phyloP scores from a whole-genome alignment of 1,140 invertebrate species.

The Halictus rubicundus region DNA sequence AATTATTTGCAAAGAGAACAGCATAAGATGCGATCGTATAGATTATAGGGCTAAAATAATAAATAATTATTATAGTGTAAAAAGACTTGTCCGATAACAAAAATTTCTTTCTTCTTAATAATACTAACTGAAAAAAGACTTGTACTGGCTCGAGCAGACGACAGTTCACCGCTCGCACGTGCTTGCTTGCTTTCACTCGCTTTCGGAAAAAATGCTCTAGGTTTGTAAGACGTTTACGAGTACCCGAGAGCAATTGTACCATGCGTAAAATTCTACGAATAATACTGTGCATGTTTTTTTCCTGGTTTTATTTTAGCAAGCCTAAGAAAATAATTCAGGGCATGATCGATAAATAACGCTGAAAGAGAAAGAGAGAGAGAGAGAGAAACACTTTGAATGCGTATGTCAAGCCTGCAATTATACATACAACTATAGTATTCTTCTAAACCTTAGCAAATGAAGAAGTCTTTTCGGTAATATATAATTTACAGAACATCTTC shows the following conservation, averaged over 20 bases:
- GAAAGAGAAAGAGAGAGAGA: constrained; percentile 11
- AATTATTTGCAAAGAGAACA: constrained; percentile 29
- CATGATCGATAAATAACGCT: constrained; percentile 30
- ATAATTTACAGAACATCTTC: constrained; percentile 48
- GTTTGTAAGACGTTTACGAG: constrained; percentile 24
- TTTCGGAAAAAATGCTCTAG: constrained; percentile 18
- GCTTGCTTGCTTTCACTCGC: background rate
- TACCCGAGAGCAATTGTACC: constrained; percentile 38
- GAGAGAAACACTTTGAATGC: constrained; percentile 20
- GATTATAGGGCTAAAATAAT: constrained; percentile 54
- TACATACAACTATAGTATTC: constrained; percentile 37
- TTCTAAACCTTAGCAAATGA: constrained; percentile 22
- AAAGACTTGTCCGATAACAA: constrained; percentile 27
- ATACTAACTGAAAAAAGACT: constrained; percentile 43
- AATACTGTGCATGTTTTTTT: constrained; percentile 73
- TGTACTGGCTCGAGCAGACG: constrained; percentile 43
- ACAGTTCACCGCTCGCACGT: constrained; percentile 16
- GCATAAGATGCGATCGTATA: constrained; percentile 4
- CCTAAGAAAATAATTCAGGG: constrained; percentile 39
- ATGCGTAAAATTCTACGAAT: constrained; percentile 63
- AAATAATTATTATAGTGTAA: constrained; percentile 52
- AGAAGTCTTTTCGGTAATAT: constrained; percentile 28
- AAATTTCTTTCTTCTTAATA: constrained; percentile 25
- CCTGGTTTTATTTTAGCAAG: constrained; percentile 51
- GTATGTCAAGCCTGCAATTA: constrained; percentile 46